Base-by-base conservation (phyloP, 1,140 invertebrate species). In the Aphidius ervi region DNA sequence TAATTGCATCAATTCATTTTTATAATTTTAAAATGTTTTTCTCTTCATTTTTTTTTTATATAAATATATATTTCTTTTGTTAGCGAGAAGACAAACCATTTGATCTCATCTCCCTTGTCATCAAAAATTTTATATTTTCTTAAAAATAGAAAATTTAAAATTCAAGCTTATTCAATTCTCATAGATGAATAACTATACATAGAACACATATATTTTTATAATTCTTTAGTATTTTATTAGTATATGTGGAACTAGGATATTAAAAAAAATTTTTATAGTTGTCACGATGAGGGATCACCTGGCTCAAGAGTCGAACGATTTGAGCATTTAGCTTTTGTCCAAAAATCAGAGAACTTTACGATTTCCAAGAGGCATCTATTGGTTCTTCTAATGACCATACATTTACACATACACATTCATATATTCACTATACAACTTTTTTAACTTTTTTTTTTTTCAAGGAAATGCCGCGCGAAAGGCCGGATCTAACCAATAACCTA, bases 241-340 rank as follows among this genome's bases (percentile, higher is more conserved):
- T 31, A 31, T 31, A 31, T 31, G 23, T 31, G 23, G 23, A 31
- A 31, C 23, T 31, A 31, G 23, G 23, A 31, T 31, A 31, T 10
- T 43, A 41, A 31, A 31, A 31, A 45, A 63, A 43, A 63, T 63
- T 63, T 63, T 63, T 63, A 63, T 63, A 63, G 62, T 60, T 58
- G 62, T 63, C 58, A 60, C 62, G 54, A 63, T 63, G 62, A 63
- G 62, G 62, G 46, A 63, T 63, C 57, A 63, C 62, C 62, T 59
- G 57, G 49, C 43, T 45, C 7, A 54, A 10, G 31, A 62, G 53
- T 42, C 53, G 39, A 43, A 6, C 56, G 43, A 40, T 31, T 39
- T 49, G 16, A 55, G 62, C 49, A 20, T 46, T 54, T 8, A 7
- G 10, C 52, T 53, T 63, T 63, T 63, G 62, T 63, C 58, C 52